phyloP scores from a whole-genome alignment of 53 echinoderm and acorn worm genomes.

The Astropecten irregularis region DNA sequence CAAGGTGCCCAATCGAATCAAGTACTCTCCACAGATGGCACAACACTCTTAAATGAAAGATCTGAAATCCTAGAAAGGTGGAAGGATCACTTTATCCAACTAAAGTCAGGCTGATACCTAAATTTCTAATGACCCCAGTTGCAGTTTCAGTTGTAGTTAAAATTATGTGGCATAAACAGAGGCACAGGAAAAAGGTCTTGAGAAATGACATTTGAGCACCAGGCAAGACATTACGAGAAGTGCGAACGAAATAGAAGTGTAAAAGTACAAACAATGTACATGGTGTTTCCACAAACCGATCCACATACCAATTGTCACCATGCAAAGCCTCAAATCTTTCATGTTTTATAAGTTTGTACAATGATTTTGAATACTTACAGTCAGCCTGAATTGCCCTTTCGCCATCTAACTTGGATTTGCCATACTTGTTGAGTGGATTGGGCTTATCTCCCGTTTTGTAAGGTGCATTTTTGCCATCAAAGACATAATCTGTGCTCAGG shows the following conservation, averaged over 20 bases:
- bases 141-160: no score
- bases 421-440: slow-evolving; percentile 89
- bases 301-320: no score
- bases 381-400: slow-evolving; percentile 63
- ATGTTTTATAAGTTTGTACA: not conserved
- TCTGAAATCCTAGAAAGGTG: slow-evolving; percentile 9
- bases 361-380: slow-evolving; percentile 38
- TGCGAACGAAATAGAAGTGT: no score
- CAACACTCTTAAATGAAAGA: not conserved
- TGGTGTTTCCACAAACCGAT: no score
- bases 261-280: no score
- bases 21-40: not conserved
- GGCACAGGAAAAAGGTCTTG: no score
- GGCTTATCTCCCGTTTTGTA: slow-evolving; percentile 74
- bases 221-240: no score
- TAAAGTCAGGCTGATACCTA: no score
- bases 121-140: no score
- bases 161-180: no score
- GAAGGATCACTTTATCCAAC: not conserved
- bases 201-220: no score
- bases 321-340: no score
- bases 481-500: slow-evolving; percentile 92
- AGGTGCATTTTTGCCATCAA: slow-evolving; percentile 84
- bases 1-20: not conserved
- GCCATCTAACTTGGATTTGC: slow-evolving; percentile 73